Percentiles rank a stretch among this genome's conserved stretches.
phyloP scores from a whole-genome alignment of 2,113 vertebrate genomes.

The Bubo blakistoni region DNA sequence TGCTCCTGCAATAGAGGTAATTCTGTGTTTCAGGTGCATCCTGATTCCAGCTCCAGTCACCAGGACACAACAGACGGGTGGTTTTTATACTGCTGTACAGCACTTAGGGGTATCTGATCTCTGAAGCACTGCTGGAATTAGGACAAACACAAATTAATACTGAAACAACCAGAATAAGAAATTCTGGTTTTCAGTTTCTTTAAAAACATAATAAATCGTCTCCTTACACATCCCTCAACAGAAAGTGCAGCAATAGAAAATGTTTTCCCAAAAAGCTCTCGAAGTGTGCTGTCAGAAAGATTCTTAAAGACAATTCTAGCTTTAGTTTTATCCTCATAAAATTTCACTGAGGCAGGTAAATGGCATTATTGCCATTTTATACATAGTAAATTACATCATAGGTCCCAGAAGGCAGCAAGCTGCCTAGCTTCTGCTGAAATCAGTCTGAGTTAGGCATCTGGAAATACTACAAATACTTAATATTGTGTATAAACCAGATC shows the following conservation, averaged over 20 bases:
- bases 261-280: background rate
- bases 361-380: background rate
- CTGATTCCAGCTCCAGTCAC: background rate
- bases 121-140: background rate
- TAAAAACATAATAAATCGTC: background rate
- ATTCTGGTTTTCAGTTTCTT: background rate
- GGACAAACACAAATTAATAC: background rate
- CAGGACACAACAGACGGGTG: accelerated
- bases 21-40: background rate
- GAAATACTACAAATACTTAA: background rate
- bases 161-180: background rate
- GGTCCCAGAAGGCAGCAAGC: background rate
- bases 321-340: background rate
- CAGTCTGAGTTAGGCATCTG: background rate
- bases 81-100: accelerated
- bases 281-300: background rate
- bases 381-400: background rate
- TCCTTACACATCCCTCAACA: background rate
- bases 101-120: too few species aligned
- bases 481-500: background rate
- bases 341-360: background rate
- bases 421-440: background rate
- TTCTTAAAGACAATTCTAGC: background rate
- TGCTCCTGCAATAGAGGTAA: background rate
- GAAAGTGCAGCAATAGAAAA: background rate